These are phyloP conservation scores for Cromileptes altivelis DNA, from an alignment of 2,113 vertebrate species.

Conservation along the genomic window DNA sequence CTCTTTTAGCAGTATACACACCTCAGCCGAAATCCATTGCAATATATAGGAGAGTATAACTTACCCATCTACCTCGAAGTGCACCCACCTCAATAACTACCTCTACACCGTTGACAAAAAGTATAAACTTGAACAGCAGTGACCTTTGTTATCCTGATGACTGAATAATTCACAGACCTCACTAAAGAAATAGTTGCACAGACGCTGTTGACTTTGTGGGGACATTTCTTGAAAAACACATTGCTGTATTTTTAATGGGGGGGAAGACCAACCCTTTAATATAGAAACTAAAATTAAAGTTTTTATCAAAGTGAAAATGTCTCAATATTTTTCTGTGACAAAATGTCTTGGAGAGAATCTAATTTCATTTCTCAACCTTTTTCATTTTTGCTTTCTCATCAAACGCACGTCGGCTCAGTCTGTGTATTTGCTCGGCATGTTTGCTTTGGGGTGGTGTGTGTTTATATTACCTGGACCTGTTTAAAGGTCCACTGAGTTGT, in stretches of 20 bases:
- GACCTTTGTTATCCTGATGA: neutral
- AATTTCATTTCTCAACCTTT: neutral
- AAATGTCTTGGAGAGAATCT: neutral
- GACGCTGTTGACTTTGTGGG: neutral
- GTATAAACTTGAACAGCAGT: neutral
- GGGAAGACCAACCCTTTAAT: no score
- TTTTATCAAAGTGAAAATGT: neutral
- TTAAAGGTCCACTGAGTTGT: constrained; percentile 64
- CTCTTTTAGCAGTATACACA: no score
- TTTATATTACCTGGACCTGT: constrained; percentile 48
- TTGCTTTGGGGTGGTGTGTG: constrained; percentile 62
- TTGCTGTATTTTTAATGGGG: neutral
- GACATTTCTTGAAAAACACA: neutral
- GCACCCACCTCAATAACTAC: no score
- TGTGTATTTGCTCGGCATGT: constrained; percentile 65
- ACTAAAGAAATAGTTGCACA: neutral
- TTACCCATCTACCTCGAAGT: no score
- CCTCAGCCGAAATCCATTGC: no score
- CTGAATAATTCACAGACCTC: neutral
- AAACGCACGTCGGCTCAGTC: neutral
- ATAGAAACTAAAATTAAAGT: neutral
- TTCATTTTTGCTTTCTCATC: constrained; percentile 23
- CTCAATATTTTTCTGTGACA: neutral
- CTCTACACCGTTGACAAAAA: neutral
- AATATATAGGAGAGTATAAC: no score